Conservation (phyloP, 2,797 vertebrate genomes). For the Tenualosa thibaudeaui region DNA sequence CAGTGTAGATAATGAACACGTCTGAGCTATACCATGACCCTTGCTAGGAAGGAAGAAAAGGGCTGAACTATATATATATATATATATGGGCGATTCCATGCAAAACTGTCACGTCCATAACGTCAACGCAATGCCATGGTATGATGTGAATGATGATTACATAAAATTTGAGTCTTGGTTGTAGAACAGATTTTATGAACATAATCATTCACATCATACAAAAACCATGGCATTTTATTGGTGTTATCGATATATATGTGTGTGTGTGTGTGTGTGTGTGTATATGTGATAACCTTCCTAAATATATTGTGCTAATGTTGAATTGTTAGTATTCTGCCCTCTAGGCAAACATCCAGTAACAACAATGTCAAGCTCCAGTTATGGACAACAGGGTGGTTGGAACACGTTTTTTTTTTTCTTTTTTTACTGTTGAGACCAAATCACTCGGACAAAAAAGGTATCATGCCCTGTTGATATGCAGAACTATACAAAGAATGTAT, state of each 20-base stretch:
- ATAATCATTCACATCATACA: too few relatives aligned
- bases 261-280: neutral
- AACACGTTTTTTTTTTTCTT: neutral
- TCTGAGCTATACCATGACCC: neutral
- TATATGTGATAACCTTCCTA: slow-evolving; percentile 36
- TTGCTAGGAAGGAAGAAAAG: slow-evolving; percentile 59
- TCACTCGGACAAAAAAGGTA: slow-evolving; percentile 10
- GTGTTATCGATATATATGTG: neutral
- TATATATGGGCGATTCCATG: neutral
- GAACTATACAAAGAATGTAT: slow-evolving; percentile 19
- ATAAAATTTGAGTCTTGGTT: too few relatives aligned
- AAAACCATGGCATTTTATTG: too few relatives aligned
- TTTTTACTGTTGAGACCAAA: neutral
- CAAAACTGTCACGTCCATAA: too few relatives aligned
- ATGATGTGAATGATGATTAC: too few relatives aligned
- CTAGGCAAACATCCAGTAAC: neutral
- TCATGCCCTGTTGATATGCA: slow-evolving; percentile 5
- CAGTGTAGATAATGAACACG: slow-evolving; percentile 30
- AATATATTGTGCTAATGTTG: slow-evolving; percentile 49
- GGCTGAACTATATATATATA: slow-evolving; percentile 56
- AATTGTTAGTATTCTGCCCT: slow-evolving; percentile 26
- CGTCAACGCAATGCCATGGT: too few relatives aligned
- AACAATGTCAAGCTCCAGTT: neutral
- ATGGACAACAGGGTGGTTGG: neutral
- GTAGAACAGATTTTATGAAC: too few relatives aligned